phyloP scores from a whole-genome alignment of 2,888 invertebrate species.

The Pseudolycoriella hygida region DNA sequence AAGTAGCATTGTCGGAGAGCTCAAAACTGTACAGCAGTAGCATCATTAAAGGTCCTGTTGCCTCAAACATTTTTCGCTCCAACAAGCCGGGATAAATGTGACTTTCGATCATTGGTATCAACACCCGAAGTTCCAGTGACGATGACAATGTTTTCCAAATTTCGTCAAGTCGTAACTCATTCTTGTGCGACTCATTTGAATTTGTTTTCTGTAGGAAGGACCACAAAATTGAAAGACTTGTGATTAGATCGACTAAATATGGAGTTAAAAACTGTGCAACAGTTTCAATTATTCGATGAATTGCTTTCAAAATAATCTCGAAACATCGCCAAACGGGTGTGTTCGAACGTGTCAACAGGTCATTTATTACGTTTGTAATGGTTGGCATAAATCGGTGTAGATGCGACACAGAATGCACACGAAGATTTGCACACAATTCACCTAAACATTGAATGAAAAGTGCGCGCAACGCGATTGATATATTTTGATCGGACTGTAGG shows the following conservation, averaged over 20 bases:
- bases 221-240: slow-evolving; percentile 40
- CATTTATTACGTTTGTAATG: slow-evolving; percentile 30
- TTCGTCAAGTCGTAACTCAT: slow-evolving; percentile 35
- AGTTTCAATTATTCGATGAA: slow-evolving; percentile 67
- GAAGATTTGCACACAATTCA: slow-evolving; percentile 57
- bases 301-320: slow-evolving; percentile 41
- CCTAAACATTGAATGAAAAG: slow-evolving; percentile 60
- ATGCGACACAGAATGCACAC: slow-evolving; percentile 53
- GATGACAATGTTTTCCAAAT: slow-evolving; percentile 50
- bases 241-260: slow-evolving; percentile 55
- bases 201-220: slow-evolving; percentile 29
- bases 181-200: slow-evolving; percentile 22
- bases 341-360: slow-evolving; percentile 20
- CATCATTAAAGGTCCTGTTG: slow-evolving; percentile 54
- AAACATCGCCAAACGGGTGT: slow-evolving; percentile 13
- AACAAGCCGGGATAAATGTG: slow-evolving; percentile 36
- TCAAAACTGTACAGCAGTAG: slow-evolving; percentile 56
- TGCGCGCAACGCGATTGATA: slow-evolving; percentile 37
- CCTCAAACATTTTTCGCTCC: slow-evolving; percentile 37
- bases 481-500: slow-evolving; percentile 13
- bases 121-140: slow-evolving; percentile 51
- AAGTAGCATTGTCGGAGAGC: slow-evolving; percentile 34
- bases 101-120: slow-evolving; percentile 55
- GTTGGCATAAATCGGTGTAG: slow-evolving; percentile 64
- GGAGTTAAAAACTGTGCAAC: slow-evolving; percentile 72